Evolutionary conservation across 2,113 vertebrate genomes (phyloP), one percentile per base, ranked within the genome.

Genomic region (Capreolus pygargus): DNA sequence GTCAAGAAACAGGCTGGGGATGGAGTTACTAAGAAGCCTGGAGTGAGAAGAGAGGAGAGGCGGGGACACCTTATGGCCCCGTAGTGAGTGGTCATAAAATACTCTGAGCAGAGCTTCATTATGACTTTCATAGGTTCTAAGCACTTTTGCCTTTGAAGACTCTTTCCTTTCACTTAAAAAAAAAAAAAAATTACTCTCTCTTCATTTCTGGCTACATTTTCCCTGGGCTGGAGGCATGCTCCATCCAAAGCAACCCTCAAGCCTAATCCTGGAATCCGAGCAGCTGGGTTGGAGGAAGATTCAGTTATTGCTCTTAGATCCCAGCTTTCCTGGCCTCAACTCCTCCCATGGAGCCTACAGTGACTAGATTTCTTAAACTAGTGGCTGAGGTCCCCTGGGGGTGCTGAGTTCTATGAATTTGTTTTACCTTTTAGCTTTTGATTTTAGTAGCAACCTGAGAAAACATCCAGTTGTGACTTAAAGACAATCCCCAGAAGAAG

Each of bases 281-380:
- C 2, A 0, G 25, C 21, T 16, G 7, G 27, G 21, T 45, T 36
- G 17, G 74, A 89, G 7, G 61, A 88, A n/a, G 81, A 36, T 23
- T 58, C 7, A 4, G 1, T 28, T 5, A 6, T 19, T 4, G 12
- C 55, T 54, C 36, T 3, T 9, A 0, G n/a, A 54, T 15, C 28
- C 61, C 3, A 3, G 85, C 45, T 57, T 76, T 30, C 7, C 1
- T 39, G 86, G 57, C n/a, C 9, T 33, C 36, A 33, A n/a, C 11
- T 43, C 52, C 17, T 83, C 11, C 87, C n/a, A 19, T 1, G 5
- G n/a, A 45, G 54, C 39, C 57, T 50, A 47, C 21, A 21, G 25
- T 15, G 27, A 45, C 58, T 64, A 76, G 27, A 54, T 76, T 76
- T 76, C 55, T 45, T 92, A 43, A 82, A n/a, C 55, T 17, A 33